phyloP scores from a whole-genome alignment of 2,888 invertebrate genomes.

The Chymomyza fuscimana region DNA sequence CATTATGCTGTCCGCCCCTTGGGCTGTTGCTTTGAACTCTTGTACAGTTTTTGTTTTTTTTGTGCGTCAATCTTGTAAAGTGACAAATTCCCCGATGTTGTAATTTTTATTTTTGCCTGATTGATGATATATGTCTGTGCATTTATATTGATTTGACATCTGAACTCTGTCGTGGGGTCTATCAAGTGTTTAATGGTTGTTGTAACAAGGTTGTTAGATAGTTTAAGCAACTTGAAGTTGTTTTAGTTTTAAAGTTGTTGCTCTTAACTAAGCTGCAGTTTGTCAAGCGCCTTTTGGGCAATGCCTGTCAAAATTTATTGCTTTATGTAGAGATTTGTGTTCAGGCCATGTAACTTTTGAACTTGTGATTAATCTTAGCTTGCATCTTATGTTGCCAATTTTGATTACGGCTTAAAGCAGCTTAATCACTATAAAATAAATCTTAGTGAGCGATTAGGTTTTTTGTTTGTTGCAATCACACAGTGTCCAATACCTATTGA shows the following conservation, averaged over 20 bases:
- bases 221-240: background rate
- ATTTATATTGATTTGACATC: conserved; percentile 56
- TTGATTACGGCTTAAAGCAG: no score
- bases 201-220: background rate
- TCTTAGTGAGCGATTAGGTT: no score
- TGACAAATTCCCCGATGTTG: conserved; percentile 30
- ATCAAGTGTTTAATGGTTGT: background rate
- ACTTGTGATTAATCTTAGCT: background rate
- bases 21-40: conserved; percentile 17
- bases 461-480: no score
- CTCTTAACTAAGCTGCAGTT: background rate
- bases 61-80: background rate
- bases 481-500: no score
- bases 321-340: background rate
- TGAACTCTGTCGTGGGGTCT: conserved; percentile 37
- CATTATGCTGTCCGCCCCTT: conserved; percentile 31
- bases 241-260: background rate
- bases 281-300: background rate
- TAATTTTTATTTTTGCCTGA: conserved; percentile 24
- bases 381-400: background rate
- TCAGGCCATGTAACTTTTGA: background rate
- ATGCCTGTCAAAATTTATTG: background rate
- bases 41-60: background rate
- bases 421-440: no score
- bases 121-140: background rate